A percentile compares a stretch with the other conserved stretches of the same genome.
Evolutionary conservation across 2,113 vertebrate species (phyloP).

Genomic region (Peromyscus maniculatus): DNA sequence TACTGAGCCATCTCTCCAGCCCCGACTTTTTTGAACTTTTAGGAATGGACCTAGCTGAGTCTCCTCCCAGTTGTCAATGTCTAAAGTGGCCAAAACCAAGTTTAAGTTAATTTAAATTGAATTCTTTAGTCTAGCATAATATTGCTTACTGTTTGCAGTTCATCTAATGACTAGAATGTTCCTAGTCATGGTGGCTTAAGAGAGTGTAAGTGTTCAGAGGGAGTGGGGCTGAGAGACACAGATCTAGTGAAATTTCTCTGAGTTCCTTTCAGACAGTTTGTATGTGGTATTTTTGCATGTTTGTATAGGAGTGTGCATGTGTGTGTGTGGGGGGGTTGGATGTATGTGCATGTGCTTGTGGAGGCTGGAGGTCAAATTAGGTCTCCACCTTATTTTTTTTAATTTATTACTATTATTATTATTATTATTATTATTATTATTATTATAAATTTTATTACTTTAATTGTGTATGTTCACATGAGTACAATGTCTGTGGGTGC

Average conservation of each 20-base stretch:
- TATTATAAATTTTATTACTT: not conserved
- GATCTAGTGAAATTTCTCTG: not conserved
- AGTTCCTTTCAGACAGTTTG: not conserved
- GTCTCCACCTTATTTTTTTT: not conserved
- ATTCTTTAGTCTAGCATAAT: not conserved
- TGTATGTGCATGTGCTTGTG: no score
- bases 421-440: not conserved
- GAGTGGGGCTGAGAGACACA: not conserved
- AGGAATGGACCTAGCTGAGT: not conserved
- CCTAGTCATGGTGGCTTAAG: not conserved
- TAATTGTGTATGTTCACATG: not conserved
- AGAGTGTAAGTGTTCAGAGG: not conserved
- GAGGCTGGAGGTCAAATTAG: not conserved
- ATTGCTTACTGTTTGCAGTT: not conserved
- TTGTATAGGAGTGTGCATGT: not conserved
- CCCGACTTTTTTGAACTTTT: not conserved
- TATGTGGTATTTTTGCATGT: not conserved
- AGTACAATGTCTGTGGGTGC: not conserved
- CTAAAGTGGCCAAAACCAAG: not conserved
- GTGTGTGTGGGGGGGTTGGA: not conserved
- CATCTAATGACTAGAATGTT: not conserved
- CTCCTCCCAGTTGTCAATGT: not conserved
- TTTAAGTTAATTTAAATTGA: constrained; percentile 30
- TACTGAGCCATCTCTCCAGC: no score
- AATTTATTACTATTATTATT: not conserved